These are phyloP conservation scores for Gymnobelideus leadbeateri DNA, from an alignment of 2,113 vertebrate species.

Conservation along the genomic window DNA sequence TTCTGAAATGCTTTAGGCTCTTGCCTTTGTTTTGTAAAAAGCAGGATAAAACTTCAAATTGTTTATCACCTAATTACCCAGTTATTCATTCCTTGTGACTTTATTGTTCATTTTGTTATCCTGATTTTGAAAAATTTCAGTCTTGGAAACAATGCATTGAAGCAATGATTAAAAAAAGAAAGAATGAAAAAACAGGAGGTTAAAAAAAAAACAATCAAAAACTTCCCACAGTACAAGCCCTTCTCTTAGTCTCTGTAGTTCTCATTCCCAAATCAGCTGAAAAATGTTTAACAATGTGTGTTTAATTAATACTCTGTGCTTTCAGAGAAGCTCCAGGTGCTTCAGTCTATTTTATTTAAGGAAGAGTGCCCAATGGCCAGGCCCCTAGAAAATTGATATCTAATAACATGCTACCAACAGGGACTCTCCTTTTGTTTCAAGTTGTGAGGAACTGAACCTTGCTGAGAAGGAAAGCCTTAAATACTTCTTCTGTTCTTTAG, in stretches of 20 bases:
- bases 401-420: constrained; percentile 45
- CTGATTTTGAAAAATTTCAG: constrained; percentile 49
- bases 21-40: constrained; percentile 35
- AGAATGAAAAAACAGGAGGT: constrained; percentile 59
- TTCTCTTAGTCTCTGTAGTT: constrained; percentile 9
- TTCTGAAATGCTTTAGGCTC: constrained; percentile 49
- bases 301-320: constrained; percentile 47
- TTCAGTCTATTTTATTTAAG: constrained; percentile 21
- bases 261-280: constrained; percentile 40
- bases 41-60: constrained; percentile 54
- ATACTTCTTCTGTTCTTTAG: not conserved
- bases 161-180: constrained; percentile 34
- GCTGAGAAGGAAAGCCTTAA: constrained; percentile 8
- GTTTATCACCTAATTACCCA: constrained; percentile 23
- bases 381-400: constrained; percentile 54
- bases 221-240: constrained; percentile 47
- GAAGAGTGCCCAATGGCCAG: constrained; percentile 19
- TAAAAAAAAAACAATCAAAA: constrained; percentile 42
- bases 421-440: constrained; percentile 44
- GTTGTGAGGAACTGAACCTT: constrained; percentile 43
- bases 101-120: constrained; percentile 33
- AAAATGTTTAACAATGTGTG: constrained; percentile 42
- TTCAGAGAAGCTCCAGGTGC: not conserved
- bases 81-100: constrained; percentile 28
- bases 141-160: constrained; percentile 32